Evolutionary conservation across 2,888 invertebrate species (phyloP), one percentile per base, ranked within the genome.

Genomic region (Apeira syringaria): DNA sequence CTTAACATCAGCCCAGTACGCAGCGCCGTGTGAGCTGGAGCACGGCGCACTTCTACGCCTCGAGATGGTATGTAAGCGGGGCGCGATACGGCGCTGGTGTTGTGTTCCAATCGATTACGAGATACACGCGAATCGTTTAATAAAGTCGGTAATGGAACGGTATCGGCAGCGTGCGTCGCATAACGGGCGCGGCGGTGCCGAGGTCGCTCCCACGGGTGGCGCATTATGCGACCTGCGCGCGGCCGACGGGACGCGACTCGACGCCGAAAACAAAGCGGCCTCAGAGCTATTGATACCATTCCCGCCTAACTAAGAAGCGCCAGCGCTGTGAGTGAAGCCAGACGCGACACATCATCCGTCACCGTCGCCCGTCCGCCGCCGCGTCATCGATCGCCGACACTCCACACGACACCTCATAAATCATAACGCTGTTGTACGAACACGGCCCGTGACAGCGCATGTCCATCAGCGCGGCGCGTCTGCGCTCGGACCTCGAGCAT

Each of bases 121-220:
- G 48, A 81, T 83, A 84, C 83, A 86, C 79, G 84, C 79, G 83
- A 85, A 79, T 82, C 77, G 78, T 85, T 80, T 86, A 83, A 88
- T 87, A 87, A 86, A 86, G 87, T 89, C 83, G 73, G 77, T 80
- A 84, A 82, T 82, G 71, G 80, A 87, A 89, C 88, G 89, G 88
- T 87, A 89, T 76, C 64, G 71, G 71, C 81, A 80, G 82, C 85
- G 85, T 85, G 84, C 79, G 82, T 82, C 85, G 81, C 80, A 79
- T 89, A 88, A 85, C 88, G 87, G 88, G 74, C 65, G 59, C 87
- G 88, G 74, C 65, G 59, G 56, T 55, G 50, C 61, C 59, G 63
- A 58, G 71, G 59, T 56, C 69, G 80, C 80, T 87, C 87, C 86
- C 87, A 88, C 87, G 85, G 72, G 76, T 69, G 67, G 75, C 76